A percentile compares a stretch with the other conserved stretches of the same genome.
Evolutionary conservation across 2,797 vertebrate genomes (phyloP).

Genomic region (Dryobates pubescens): DNA sequence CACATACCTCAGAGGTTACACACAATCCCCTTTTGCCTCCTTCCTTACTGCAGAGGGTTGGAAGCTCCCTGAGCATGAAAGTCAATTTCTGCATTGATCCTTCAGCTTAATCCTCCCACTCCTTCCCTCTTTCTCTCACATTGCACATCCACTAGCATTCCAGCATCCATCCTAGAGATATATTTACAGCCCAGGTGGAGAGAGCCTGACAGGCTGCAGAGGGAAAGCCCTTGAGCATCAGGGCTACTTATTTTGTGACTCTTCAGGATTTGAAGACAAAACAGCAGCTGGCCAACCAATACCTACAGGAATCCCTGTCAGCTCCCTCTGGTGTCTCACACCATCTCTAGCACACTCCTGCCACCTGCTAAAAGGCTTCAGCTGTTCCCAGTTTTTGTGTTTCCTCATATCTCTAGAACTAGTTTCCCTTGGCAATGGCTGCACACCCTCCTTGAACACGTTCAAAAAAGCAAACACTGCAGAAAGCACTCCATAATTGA

Average conservation of each 20-base stretch:
- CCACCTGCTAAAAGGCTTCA: neutral
- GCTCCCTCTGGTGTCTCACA: constrained; percentile 15
- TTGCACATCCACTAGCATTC: neutral
- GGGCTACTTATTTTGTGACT: neutral
- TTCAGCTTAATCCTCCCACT: neutral
- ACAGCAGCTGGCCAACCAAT: neutral
- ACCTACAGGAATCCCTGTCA: neutral
- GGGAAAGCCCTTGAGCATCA: neutral
- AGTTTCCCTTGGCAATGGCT: neutral
- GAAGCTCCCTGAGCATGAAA: neutral
- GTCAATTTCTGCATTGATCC: neutral
- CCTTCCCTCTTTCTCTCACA: neutral
- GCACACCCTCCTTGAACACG: neutral
- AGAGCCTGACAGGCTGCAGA: neutral
- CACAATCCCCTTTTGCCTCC: neutral
- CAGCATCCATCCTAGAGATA: neutral
- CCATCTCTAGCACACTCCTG: neutral
- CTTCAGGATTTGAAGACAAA: constrained; percentile 1
- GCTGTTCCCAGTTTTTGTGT: neutral
- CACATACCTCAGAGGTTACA: neutral
- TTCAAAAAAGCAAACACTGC: neutral
- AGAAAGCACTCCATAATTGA: neutral
- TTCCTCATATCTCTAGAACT: neutral
- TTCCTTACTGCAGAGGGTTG: neutral
- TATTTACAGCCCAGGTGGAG: neutral